These are phyloP conservation scores for Operophtera brumata DNA, from an alignment of 2,888 invertebrate species.

Conservation along the genomic window DNA sequence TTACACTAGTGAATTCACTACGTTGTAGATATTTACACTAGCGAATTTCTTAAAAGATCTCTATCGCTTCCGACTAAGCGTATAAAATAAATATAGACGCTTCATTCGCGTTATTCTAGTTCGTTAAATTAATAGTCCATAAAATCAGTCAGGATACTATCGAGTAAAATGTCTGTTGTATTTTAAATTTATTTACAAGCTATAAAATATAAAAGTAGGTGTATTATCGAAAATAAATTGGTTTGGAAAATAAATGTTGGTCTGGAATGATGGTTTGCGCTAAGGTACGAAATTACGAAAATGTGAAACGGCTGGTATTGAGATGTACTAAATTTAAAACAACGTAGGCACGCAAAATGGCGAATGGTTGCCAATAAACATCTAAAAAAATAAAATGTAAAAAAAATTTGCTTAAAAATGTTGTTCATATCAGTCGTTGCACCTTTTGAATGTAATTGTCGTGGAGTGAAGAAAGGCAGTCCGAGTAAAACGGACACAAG, in stretches of 20 bases:
- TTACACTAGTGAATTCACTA: constrained; percentile 54
- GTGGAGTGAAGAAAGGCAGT: background rate
- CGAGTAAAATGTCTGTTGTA: constrained; percentile 30
- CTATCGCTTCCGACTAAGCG: constrained; percentile 42
- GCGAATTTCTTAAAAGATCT: constrained; percentile 68
- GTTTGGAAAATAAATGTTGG: constrained; percentile 19
- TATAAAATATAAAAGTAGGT: constrained; percentile 17
- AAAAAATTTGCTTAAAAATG: constrained; percentile 9
- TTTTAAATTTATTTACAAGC: constrained; percentile 27
- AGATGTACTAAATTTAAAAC: background rate
- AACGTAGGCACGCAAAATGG: background rate
- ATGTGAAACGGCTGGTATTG: constrained; percentile 16
- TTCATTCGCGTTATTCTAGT: constrained; percentile 47
- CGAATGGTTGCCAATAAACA: background rate
- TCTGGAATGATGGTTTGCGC: constrained; percentile 21
- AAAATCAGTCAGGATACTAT: constrained; percentile 24
- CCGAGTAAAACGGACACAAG: constrained; percentile 2
- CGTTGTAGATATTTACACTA: constrained; percentile 41
- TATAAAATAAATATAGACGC: constrained; percentile 46
- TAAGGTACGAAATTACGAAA: constrained; percentile 11
- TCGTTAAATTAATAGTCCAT: constrained; percentile 40
- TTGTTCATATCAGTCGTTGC: constrained; percentile 12
- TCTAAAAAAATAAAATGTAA: constrained; percentile 8
- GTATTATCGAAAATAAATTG: constrained; percentile 24
- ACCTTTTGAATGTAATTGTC: constrained; percentile 6